phyloP scores from a whole-genome alignment of 53 echinoderm and acorn worm genomes.

The Glandiceps talaboti region DNA sequence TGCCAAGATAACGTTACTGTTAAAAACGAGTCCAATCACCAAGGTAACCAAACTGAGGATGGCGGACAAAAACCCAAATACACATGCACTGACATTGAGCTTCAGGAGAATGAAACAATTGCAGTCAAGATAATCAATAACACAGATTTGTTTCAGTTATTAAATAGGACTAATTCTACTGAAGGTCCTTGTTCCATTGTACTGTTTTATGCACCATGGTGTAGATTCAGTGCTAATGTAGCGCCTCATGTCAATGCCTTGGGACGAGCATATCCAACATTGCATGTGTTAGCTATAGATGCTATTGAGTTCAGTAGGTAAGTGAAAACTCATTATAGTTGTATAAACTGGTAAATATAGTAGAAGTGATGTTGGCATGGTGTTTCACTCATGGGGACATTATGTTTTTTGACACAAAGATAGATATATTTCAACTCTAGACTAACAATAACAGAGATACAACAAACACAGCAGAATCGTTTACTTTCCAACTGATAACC shows the following conservation, averaged over 20 bases:
- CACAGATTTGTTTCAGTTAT: not conserved
- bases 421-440: no score
- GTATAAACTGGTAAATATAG: no score
- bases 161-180: slow-evolving; percentile 6
- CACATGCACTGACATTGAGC: not conserved
- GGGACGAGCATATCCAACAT: slow-evolving; percentile 57
- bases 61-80: not conserved
- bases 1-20: not conserved
- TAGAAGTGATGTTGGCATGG: no score
- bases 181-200: slow-evolving; percentile 54
- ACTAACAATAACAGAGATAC: no score
- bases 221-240: slow-evolving; percentile 55
- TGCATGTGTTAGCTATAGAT: slow-evolving; percentile 77
- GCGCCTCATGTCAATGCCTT: slow-evolving; percentile 79
- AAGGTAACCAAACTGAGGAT: not conserved
- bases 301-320: slow-evolving; percentile 76
- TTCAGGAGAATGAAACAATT: not conserved
- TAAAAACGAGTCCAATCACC: not conserved
- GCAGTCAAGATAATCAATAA: not conserved
- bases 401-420: no score
- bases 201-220: slow-evolving; percentile 80
- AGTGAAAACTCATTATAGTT: no score
- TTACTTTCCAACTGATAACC: no score
- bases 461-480: no score
- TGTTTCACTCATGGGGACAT: no score